These are phyloP conservation scores for Taxidea taxus DNA, from an alignment of 2,113 vertebrate genomes.

Conservation along the genomic window DNA sequence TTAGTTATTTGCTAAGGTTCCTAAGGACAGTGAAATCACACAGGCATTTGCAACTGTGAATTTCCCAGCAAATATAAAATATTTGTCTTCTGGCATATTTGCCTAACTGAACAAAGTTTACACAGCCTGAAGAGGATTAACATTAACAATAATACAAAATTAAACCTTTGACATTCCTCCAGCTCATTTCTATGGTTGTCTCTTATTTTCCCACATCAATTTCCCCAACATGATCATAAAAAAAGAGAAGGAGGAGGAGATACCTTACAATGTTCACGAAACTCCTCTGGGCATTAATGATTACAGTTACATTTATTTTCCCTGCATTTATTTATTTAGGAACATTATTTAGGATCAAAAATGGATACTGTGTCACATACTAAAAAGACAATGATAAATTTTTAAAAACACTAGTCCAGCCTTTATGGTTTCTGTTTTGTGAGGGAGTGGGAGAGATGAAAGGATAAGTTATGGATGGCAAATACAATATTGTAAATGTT, in stretches of 20 bases:
- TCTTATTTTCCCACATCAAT: neutral
- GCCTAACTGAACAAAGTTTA: conserved; percentile 75
- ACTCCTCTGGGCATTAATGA: neutral
- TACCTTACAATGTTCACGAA: neutral
- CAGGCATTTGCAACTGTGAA: conserved; percentile 68
- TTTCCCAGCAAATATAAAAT: conserved; percentile 73
- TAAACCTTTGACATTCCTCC: conserved; percentile 74
- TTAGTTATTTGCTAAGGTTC: conserved; percentile 75
- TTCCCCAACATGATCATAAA: neutral
- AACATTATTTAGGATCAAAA: neutral
- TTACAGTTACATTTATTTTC: neutral
- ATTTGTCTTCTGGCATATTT: conserved; percentile 73
- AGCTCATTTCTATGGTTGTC: conserved; percentile 58
- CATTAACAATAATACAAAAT: conserved; percentile 74
- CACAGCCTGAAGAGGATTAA: conserved; percentile 71
- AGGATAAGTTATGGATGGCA: neutral
- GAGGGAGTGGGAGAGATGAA: neutral
- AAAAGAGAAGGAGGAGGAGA: neutral
- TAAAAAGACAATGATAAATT: neutral
- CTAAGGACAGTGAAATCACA: conserved; percentile 67
- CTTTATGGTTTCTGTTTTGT: neutral
- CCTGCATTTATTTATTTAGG: neutral
- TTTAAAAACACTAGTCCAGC: neutral
- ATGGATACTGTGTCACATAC: neutral
- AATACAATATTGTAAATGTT: neutral